These are phyloP conservation scores for Clanis bilineata DNA, from an alignment of 2,888 invertebrate genomes.

Conservation along the genomic window DNA sequence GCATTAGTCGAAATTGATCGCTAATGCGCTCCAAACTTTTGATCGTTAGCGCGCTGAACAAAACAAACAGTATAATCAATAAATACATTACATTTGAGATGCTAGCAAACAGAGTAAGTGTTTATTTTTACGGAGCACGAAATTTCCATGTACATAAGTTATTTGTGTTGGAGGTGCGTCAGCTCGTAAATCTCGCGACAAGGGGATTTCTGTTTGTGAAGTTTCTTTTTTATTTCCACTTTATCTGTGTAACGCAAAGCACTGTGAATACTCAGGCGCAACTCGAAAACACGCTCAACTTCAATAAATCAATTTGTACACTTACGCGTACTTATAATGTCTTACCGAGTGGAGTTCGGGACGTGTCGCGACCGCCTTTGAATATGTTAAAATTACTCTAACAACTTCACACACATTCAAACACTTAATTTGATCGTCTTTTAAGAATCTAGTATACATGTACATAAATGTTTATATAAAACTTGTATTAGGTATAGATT, in stretches of 20 bases:
- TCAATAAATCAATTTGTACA: conserved; percentile 82
- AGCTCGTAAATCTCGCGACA: conserved; percentile 79
- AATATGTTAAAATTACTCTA: conserved; percentile 57
- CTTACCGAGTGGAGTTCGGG: conserved; percentile 54
- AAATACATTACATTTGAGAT: conserved; percentile 23
- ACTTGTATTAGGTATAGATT: neutral
- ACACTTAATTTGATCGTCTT: conserved; percentile 9
- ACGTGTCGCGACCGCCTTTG: conserved; percentile 64
- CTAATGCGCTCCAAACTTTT: conserved; percentile 68
- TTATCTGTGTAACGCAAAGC: conserved; percentile 77
- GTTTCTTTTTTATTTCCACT: conserved; percentile 80
- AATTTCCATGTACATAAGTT: conserved; percentile 77
- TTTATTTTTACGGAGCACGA: conserved; percentile 63
- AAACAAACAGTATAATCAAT: conserved; percentile 18
- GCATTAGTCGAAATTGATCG: conserved; percentile 73
- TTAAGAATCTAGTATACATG: neutral
- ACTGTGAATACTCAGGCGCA: conserved; percentile 77
- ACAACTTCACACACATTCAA: conserved; percentile 29
- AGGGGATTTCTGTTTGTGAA: conserved; percentile 81
- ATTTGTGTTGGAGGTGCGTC: conserved; percentile 74
- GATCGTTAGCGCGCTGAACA: conserved; percentile 18
- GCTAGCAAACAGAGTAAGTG: conserved; percentile 34
- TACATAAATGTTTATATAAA: neutral
- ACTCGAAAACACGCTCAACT: conserved; percentile 74
- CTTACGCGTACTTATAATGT: conserved; percentile 75